Percentiles rank a stretch among this genome's conserved stretches.
phyloP scores from a whole-genome alignment of 2,113 vertebrate genomes.

The Sceloporus undulatus region DNA sequence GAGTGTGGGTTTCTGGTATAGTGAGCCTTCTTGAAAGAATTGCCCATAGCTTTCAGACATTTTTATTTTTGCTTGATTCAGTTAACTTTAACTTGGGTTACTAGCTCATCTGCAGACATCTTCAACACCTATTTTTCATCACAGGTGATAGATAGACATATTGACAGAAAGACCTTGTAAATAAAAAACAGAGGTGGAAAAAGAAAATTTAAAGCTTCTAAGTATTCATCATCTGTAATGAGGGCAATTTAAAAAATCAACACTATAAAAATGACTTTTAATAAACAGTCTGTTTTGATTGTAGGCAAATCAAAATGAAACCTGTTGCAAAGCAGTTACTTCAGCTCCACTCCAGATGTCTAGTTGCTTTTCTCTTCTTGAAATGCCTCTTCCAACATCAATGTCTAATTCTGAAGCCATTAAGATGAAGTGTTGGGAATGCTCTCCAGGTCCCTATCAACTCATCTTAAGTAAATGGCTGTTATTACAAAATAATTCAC shows the following conservation, averaged over 20 bases:
- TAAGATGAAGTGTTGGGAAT: background rate
- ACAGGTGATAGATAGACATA: too few species aligned
- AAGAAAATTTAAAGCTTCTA: constrained; percentile 38
- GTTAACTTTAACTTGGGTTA: too few species aligned
- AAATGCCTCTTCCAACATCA: background rate
- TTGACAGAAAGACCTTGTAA: background rate
- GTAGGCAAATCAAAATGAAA: constrained; percentile 51
- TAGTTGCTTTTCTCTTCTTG: constrained; percentile 17
- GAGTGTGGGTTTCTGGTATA: too few species aligned
- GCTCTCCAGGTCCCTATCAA: fast-evolving
- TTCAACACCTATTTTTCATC: too few species aligned
- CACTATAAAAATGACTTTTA: constrained; percentile 44
- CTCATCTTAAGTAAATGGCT: fast-evolving
- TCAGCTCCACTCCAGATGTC: background rate
- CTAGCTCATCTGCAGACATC: too few species aligned
- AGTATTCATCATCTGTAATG: background rate
- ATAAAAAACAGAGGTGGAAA: constrained; percentile 21
- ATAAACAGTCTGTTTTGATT: constrained; percentile 51
- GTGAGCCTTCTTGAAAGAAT: too few species aligned
- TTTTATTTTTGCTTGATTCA: too few species aligned
- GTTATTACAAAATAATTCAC: background rate
- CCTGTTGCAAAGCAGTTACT: constrained; percentile 40
- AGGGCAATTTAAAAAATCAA: constrained; percentile 47
- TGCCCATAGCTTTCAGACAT: too few species aligned
- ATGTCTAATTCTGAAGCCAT: background rate